Percentiles rank a stretch among this genome's conserved stretches.
Conservation (phyloP, 1,140 invertebrate genomes). For the Trichomalopsis sarcophagae region DNA sequence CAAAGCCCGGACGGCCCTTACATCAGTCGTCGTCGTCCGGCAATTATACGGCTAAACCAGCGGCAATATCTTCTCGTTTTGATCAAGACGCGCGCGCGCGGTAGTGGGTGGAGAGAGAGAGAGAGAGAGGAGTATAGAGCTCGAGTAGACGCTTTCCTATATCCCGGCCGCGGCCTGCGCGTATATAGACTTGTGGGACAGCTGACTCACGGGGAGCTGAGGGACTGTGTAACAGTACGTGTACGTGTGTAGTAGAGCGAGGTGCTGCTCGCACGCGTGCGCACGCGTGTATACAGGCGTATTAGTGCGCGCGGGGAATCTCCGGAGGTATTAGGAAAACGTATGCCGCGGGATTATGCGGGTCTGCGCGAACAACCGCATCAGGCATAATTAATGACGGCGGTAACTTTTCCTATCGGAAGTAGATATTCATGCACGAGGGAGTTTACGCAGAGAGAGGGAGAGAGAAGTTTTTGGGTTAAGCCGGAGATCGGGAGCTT, state of each 20-base stretch:
- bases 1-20: not conserved
- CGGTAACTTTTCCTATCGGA: constrained; percentile 57
- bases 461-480: constrained; percentile 58
- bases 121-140: not conserved
- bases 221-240: not conserved
- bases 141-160: constrained; percentile 1
- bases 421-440: constrained; percentile 56
- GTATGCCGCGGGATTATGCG: constrained; percentile 53
- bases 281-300: constrained; percentile 42
- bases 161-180: not conserved
- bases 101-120: not conserved
- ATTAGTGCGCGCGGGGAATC: constrained; percentile 44
- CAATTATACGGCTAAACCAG: constrained; percentile 43
- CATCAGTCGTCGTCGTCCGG: not conserved
- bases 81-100: constrained; percentile 27
- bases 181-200: not conserved
- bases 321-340: constrained; percentile 50
- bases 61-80: constrained; percentile 46
- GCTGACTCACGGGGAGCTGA: not conserved
- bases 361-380: constrained; percentile 52
- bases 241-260: not conserved
- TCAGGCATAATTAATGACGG: constrained; percentile 55
- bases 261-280: not conserved
- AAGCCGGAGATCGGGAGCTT: constrained; percentile 53
- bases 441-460: constrained; percentile 53